Evolutionary conservation across 2,113 vertebrate genomes (phyloP).

Genomic region (Xyrauchen texanus): DNA sequence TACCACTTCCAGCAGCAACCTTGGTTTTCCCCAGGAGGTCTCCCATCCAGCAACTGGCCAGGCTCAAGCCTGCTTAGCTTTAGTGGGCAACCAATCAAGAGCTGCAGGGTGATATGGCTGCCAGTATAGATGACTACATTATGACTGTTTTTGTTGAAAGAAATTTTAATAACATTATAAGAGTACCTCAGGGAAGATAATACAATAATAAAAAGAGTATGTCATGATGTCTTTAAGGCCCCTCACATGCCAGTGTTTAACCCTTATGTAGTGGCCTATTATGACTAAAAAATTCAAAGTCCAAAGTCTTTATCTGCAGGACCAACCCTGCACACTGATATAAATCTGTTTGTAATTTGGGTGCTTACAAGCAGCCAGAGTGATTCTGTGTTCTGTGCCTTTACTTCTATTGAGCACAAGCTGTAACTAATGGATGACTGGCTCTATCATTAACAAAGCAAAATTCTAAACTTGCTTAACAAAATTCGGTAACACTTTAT

Average conservation of each 20-base stretch:
- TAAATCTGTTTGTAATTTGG: slow-evolving; percentile 62
- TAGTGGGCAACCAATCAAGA: no score
- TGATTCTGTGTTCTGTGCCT: slow-evolving; percentile 20
- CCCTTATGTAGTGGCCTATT: slow-evolving; percentile 76
- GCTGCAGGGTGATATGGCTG: no score
- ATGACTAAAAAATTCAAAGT: slow-evolving; percentile 67
- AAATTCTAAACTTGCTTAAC: slow-evolving; percentile 5
- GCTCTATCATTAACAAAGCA: slow-evolving; percentile 30
- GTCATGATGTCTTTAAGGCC: no score
- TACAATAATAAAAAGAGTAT: no score
- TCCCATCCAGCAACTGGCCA: no score
- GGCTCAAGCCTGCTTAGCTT: no score
- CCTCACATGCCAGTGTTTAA: slow-evolving; percentile 70
- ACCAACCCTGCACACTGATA: slow-evolving; percentile 39
- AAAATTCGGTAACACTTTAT: neutral
- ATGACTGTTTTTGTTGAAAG: no score
- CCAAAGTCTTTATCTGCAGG: slow-evolving; percentile 53
- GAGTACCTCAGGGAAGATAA: no score
- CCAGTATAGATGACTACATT: no score
- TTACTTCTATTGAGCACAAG: slow-evolving; percentile 30
- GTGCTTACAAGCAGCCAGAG: slow-evolving; percentile 32
- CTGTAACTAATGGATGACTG: slow-evolving; percentile 23
- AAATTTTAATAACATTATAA: no score
- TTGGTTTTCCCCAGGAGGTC: no score
- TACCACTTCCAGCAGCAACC: no score